These are phyloP conservation scores for Pheosia gnoma DNA, from an alignment of 2,888 invertebrate genomes.

Conservation along the genomic window DNA sequence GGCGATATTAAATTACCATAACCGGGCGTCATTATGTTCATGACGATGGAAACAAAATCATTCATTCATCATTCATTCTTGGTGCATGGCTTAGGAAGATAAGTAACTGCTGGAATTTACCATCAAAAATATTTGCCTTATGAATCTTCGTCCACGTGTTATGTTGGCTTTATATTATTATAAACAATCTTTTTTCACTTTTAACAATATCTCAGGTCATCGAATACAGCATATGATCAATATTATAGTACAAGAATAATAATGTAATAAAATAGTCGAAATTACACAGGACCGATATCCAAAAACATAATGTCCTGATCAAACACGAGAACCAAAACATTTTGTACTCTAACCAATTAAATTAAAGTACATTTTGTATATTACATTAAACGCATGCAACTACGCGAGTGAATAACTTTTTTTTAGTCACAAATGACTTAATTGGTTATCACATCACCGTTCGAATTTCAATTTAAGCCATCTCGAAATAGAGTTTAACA, in stretches of 20 bases:
- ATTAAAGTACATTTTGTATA: constrained; percentile 55
- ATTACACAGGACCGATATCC: constrained; percentile 75
- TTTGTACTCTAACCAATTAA: constrained; percentile 39
- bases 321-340: constrained; percentile 36
- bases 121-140: no score
- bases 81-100: no score
- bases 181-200: constrained; percentile 17
- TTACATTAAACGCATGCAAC: constrained; percentile 66
- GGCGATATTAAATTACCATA: no score
- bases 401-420: constrained; percentile 76
- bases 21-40: no score
- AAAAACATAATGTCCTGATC: constrained; percentile 74
- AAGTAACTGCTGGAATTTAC: no score
- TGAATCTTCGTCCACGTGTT: no score
- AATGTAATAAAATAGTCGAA: constrained; percentile 76
- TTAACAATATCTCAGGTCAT: constrained; percentile 47
- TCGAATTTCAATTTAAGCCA: constrained; percentile 31
- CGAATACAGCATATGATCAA: constrained; percentile 51
- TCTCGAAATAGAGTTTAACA: constrained; percentile 32
- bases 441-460: constrained; percentile 44
- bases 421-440: constrained; percentile 78
- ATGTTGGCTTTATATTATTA: no score
- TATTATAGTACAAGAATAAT: constrained; percentile 67
- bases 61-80: no score
- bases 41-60: no score